phyloP scores from a whole-genome alignment of 2,797 vertebrate genomes.

The Scarus forsteni region DNA sequence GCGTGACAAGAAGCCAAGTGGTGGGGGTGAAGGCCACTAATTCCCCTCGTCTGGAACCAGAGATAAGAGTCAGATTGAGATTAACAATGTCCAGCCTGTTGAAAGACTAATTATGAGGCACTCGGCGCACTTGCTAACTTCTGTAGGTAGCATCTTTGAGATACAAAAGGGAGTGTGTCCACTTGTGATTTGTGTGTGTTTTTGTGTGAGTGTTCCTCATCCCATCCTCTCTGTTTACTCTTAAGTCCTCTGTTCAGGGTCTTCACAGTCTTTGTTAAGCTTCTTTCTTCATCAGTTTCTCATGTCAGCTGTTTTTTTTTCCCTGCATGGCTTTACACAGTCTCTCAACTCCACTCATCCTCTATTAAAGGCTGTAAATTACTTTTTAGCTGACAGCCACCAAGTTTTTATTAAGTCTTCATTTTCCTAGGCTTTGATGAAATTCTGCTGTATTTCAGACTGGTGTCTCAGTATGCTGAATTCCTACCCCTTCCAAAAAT shows the following conservation, averaged over 20 bases:
- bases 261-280: slow-evolving; percentile 41
- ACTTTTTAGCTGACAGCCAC: slow-evolving; percentile 24
- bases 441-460: background rate
- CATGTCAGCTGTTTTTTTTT: slow-evolving; percentile 66
- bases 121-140: slow-evolving; percentile 41
- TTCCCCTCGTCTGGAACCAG: slow-evolving; percentile 71
- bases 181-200: slow-evolving; percentile 33
- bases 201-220: slow-evolving; percentile 10
- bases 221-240: slow-evolving; percentile 7
- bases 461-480: no score
- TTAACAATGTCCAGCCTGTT: slow-evolving; percentile 73
- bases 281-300: slow-evolving; percentile 56
- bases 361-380: slow-evolving; percentile 19
- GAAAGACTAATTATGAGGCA: slow-evolving; percentile 73
- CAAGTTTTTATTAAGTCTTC: slow-evolving; percentile 11
- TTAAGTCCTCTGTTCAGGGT: slow-evolving; percentile 36
- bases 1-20: slow-evolving; percentile 63
- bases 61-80: slow-evolving; percentile 82
- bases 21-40: slow-evolving; percentile 64
- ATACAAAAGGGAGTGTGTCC: slow-evolving; percentile 23
- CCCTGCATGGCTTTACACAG: slow-evolving; percentile 25
- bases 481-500: no score
- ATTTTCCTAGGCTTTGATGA: background rate
- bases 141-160: slow-evolving; percentile 52
- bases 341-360: slow-evolving; percentile 36